Evolutionary conservation across 1,140 invertebrate species (phyloP), one percentile per base, ranked within the genome.

Genomic region (Argopecten irradians): DNA sequence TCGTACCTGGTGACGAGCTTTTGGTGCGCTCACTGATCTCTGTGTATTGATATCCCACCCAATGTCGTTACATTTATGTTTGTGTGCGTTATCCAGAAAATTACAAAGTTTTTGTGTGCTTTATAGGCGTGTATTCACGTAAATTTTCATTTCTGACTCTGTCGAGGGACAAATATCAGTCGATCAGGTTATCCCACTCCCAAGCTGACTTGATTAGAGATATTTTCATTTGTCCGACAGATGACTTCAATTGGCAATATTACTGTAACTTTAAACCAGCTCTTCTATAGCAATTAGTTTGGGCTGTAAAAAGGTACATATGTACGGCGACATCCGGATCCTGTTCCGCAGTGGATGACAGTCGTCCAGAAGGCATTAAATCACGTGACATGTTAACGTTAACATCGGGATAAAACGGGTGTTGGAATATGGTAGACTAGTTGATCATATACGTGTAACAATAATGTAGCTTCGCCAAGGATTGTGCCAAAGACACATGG

Each of bases 211-310:
- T 28, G 55, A 71, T 71, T 71, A 71, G 55, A 71, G 55, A 71
- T 71, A 46, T 46, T 46, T 46, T 46, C 43, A 46, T 71, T 71
- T 71, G 55, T 71, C 55, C 55, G 55, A 71, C 55, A 71, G 55
- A 71, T n/a, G 22, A 71, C 55, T 28, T n/a, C 55, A 71, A n/a
- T 71, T 71, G 55, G 43, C 43, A 46, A 46, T 71, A 71, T 71
- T n/a, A 28, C n/a, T 28, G n/a, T 71, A 71, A 71, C 55, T 71
- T 71, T 28, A 71, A 71, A 71, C 55, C 55, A 28, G 55, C n/a
- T n/a, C 55, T 71, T 71, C 55, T 28, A 3, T 14, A 19, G 43
- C 9, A 46, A 46, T 46, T 19, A 19, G 43, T 19, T 46, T 11
- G 1, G 43, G 9, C 43, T 46, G 43, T 1, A 2, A 71, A 71